Base-by-base conservation (phyloP, 2,797 vertebrate genomes). In the Anableps anableps region DNA sequence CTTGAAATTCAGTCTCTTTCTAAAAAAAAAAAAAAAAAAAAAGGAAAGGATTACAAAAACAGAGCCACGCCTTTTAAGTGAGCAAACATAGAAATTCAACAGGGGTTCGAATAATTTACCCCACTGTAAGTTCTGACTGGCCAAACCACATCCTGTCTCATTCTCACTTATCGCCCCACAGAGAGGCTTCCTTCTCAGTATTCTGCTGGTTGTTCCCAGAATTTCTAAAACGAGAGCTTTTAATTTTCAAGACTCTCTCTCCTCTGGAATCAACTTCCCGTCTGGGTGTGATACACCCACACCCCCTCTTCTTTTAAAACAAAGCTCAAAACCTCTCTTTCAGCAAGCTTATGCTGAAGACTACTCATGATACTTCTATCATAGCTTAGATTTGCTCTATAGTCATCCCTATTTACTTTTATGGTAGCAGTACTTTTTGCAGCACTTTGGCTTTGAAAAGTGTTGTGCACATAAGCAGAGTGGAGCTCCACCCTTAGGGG, bases 121-220 rank as follows among this genome's bases (percentile, higher is more conserved):
- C 68, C 41, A 31, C 16, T 72, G 68, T 72, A 17, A 4, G n/a
- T 17, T 29, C 41, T 3, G 47, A 29, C 19, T 19, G 10, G 14
- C 14, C 14, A 45, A 72, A 72, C 43, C 68, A 31, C 68, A 72
- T 72, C 68, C 68, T 72, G 26, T 71, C 68, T 71, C 41, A 29
- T 1, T 47, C 41, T 29, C 16, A 16, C n/a, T 45, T 29, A 16
- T 16, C 14, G 23, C 13, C 66, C 41, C 26, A 23, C 31, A 23
- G 34, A 23, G 62, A 38, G 36, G 1, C 3, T 45, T 31, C 14
- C 26, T 72, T 47, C 68, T 72, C 68, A 47, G 68, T 8, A 72
- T 4, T 72, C 7, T n/a, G 1, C 26, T 72, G 26, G 26, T 47
- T 72, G 26, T 72, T 72, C n/a, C 41, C 41, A 47, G 68, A 72